These are phyloP conservation scores for Caenorhabditis sinica DNA, from an alignment of 2,888 invertebrate species.

Conservation along the genomic window DNA sequence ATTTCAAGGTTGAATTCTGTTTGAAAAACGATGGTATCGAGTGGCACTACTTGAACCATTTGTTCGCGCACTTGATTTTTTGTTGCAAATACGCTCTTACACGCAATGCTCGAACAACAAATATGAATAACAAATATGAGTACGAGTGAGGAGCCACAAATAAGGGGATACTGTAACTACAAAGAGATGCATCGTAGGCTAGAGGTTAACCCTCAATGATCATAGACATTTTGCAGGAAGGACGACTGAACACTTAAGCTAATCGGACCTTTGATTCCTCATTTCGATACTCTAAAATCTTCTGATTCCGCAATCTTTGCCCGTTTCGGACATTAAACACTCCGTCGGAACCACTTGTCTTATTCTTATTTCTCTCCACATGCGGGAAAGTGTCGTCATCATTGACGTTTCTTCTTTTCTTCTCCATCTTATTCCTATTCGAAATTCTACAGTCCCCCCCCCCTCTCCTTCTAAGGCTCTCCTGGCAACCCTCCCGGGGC, in stretches of 20 bases:
- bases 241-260: conserved; percentile 31
- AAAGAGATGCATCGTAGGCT: background rate
- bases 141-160: background rate
- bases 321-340: conserved; percentile 24
- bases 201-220: background rate
- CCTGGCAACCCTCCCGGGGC: conserved; percentile 29
- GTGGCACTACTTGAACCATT: conserved; percentile 33
- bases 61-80: conserved; percentile 30
- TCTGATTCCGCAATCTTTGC: conserved; percentile 54
- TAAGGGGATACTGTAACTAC: background rate
- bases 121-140: conserved; percentile 3
- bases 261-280: conserved; percentile 58
- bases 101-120: background rate
- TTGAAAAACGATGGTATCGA: conserved; percentile 10
- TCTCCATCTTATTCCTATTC: background rate
- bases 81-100: conserved; percentile 10
- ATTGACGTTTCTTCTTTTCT: conserved; percentile 8
- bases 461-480: conserved; percentile 1
- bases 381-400: conserved; percentile 34
- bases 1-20: conserved; percentile 20
- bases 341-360: conserved; percentile 47
- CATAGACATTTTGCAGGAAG: conserved; percentile 12
- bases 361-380: background rate
- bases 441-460: conserved; percentile 48
- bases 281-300: background rate